Evolutionary conservation across 2,888 invertebrate genomes (phyloP).

Genomic region (Mamestra brassicae): DNA sequence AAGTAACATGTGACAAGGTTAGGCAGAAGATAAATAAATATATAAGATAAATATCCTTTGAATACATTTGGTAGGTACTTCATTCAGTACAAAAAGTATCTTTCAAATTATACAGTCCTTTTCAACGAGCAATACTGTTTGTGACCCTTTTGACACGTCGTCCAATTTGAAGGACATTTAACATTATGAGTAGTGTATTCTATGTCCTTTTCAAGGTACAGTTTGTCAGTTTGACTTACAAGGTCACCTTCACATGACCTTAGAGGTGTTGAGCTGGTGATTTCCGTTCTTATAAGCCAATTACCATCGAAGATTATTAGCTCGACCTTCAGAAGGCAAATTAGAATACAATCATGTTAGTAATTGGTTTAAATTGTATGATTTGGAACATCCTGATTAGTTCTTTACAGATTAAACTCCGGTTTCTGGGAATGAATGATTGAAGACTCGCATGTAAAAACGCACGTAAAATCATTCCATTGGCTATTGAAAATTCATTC

Average conservation of each 20-base stretch:
- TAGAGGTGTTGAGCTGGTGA: constrained; percentile 3
- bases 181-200: background rate
- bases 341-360: constrained; percentile 23
- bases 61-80: constrained; percentile 1
- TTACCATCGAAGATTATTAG: constrained; percentile 29
- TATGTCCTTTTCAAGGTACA: constrained; percentile 19
- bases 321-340: constrained; percentile 27
- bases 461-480: background rate
- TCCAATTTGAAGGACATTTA: constrained; percentile 2
- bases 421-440: background rate
- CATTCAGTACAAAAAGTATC: background rate
- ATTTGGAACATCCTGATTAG: constrained; percentile 36
- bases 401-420: background rate
- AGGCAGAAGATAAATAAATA: background rate
- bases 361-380: constrained; percentile 35
- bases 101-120: background rate
- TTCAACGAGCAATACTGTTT: background rate
- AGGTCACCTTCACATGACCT: constrained; percentile 39
- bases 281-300: constrained; percentile 33
- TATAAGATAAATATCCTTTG: background rate
- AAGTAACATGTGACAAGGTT: too few relatives aligned
- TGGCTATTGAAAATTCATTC: background rate
- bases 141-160: background rate
- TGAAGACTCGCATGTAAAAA: background rate
- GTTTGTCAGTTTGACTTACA: background rate